Evolutionary conservation across 2,113 vertebrate species (phyloP).

Genomic region (Mugil cephalus): DNA sequence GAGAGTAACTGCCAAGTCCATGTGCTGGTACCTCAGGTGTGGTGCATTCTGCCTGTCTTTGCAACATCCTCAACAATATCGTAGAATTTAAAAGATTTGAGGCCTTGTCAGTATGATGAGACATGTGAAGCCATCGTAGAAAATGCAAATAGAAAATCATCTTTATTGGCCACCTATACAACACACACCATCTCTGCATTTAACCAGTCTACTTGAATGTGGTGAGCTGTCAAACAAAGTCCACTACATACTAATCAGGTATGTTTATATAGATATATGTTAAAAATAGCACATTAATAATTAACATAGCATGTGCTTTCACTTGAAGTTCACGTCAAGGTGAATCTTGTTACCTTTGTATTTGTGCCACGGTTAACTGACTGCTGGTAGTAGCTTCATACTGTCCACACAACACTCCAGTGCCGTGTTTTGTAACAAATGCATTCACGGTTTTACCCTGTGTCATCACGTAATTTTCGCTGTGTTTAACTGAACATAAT

Average conservation of each 20-base stretch:
- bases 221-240: too few species aligned
- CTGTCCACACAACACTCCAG: neutral
- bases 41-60: constrained; percentile 5
- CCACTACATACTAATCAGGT: too few species aligned
- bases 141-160: too few species aligned
- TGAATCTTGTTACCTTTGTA: neutral
- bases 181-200: too few species aligned
- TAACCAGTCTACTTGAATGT: too few species aligned
- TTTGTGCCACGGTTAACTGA: neutral
- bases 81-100: neutral
- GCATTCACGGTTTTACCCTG: neutral
- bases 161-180: too few species aligned
- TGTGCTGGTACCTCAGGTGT: constrained; percentile 6
- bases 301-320: too few species aligned
- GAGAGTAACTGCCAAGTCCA: constrained; percentile 37
- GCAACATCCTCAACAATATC: neutral
- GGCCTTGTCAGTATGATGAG: neutral
- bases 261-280: too few species aligned
- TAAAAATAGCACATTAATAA: too few species aligned
- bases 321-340: too few species aligned
- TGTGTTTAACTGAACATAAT: neutral
- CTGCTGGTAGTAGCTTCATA: neutral
- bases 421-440: neutral
- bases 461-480: too few species aligned
- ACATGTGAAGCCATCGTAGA: neutral